A percentile compares a stretch with the other conserved stretches of the same genome.
These are phyloP conservation scores for Hydriomena furcata DNA, from an alignment of 2,888 invertebrate genomes.

Conservation along the genomic window DNA sequence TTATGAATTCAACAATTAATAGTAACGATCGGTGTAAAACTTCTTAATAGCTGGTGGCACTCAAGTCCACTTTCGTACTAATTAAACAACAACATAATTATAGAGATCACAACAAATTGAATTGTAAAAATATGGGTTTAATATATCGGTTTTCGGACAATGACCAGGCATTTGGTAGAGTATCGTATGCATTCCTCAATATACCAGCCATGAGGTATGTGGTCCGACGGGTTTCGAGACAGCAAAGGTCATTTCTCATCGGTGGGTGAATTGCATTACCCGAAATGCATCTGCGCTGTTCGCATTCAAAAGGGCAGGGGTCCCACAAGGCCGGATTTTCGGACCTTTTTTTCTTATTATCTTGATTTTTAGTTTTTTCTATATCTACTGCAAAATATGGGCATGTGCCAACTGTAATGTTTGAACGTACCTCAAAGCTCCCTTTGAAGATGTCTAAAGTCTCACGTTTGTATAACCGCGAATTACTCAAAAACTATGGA, in stretches of 20 bases:
- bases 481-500: no score
- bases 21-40: slow-evolving; percentile 17
- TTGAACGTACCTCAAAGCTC: no score
- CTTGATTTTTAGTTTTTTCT: no score
- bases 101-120: slow-evolving; percentile 26
- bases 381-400: no score
- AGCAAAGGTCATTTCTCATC: slow-evolving; percentile 74
- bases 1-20: slow-evolving; percentile 26
- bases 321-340: slow-evolving; percentile 20
- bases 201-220: slow-evolving; percentile 57
- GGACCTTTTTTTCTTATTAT: slow-evolving; percentile 22
- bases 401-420: no score
- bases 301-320: slow-evolving; percentile 27
- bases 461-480: no score
- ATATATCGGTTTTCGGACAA: slow-evolving; percentile 49
- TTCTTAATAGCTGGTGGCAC: slow-evolving; percentile 15
- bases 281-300: slow-evolving; percentile 40
- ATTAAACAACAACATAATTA: slow-evolving; percentile 29
- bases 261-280: slow-evolving; percentile 66
- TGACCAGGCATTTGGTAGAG: slow-evolving; percentile 41
- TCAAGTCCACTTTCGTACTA: slow-evolving; percentile 29
- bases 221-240: slow-evolving; percentile 69
- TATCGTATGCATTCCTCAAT: slow-evolving; percentile 60
- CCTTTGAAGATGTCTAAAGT: no score
- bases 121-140: slow-evolving; percentile 40